Evolutionary conservation across 1,140 invertebrate species (phyloP), one percentile per base, ranked within the genome.

Genomic region (Drosophila tsacasi): DNA sequence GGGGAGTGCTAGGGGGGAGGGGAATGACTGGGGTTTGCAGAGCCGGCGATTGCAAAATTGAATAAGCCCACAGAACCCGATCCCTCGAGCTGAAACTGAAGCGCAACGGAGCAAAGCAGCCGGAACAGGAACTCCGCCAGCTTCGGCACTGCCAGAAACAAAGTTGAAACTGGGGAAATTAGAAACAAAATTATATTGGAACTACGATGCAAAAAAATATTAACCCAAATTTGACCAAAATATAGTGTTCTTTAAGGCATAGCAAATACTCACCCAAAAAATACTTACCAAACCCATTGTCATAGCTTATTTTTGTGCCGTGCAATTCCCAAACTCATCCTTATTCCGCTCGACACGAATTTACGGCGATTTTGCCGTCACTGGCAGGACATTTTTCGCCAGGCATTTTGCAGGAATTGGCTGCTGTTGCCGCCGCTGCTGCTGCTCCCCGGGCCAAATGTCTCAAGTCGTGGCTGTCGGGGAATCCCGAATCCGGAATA

Each of bases 321-420:
- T 40, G 39, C 37, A 40, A 46, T 62, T 23, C 46, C 30, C 39
- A 52, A 67, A 54, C 58, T 40, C 61, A 76, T 58, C 59, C 75
- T 40, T 40, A 42, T 40, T 55, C 46, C 59, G 40, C 49, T 49
- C 74, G 69, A 66, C 83, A 76, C 75, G 74, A 85, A 86, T 85
- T 85, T 79, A 86, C 83, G 79, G 83, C 75, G 75, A 82, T 76
- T 86, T 82, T 79, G 79, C 69, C 68, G 83, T 85, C 78, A 68
- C 58, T 69, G 65, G 60, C 68, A 74, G 80, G 60, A 82, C 66
- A 73, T 82, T 82, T 62, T 59, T 37, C 54, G 44, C 55, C 67
- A 46, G 49, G 63, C 54, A 27, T 72, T 73, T 39, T 37, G 27
- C 55, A 44, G 67, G 50, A 72, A 73, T 73, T 73, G 69, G 67